These are phyloP conservation scores for Tenodera sinensis DNA, from an alignment of 2,888 invertebrate genomes.

Conservation along the genomic window DNA sequence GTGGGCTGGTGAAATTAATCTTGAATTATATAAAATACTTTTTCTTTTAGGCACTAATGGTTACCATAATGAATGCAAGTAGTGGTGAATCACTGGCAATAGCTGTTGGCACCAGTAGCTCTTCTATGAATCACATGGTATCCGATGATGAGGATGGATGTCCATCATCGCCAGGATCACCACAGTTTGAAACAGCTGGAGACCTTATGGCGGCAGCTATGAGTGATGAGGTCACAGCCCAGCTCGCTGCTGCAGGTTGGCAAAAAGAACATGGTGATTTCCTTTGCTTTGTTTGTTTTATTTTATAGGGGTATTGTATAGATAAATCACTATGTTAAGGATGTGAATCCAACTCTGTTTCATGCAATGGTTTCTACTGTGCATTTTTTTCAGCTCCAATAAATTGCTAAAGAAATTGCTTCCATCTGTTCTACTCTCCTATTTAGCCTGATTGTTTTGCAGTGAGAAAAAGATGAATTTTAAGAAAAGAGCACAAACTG, in stretches of 20 bases:
- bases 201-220: constrained; percentile 82
- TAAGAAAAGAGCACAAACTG: too few species aligned
- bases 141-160: constrained; percentile 67
- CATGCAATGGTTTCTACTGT: not conserved
- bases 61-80: constrained; percentile 46
- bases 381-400: not conserved
- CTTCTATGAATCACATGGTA: constrained; percentile 38
- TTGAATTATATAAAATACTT: not conserved
- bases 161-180: constrained; percentile 73
- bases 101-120: constrained; percentile 48
- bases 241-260: constrained; percentile 90
- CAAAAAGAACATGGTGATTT: constrained; percentile 50
- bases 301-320: constrained; percentile 33
- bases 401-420: too few species aligned
- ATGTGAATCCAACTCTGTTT: constrained; percentile 9
- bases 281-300: constrained; percentile 35
- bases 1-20: not conserved
- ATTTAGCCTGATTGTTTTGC: too few species aligned
- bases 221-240: constrained; percentile 93
- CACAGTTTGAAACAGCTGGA: constrained; percentile 70
- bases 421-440: too few species aligned
- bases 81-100: constrained; percentile 63
- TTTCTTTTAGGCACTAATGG: constrained; percentile 39
- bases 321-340: constrained; percentile 12
- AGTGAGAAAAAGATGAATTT: too few species aligned